Evolutionary conservation across 2,113 vertebrate genomes (phyloP).

Genomic region (Heterotis niloticus): DNA sequence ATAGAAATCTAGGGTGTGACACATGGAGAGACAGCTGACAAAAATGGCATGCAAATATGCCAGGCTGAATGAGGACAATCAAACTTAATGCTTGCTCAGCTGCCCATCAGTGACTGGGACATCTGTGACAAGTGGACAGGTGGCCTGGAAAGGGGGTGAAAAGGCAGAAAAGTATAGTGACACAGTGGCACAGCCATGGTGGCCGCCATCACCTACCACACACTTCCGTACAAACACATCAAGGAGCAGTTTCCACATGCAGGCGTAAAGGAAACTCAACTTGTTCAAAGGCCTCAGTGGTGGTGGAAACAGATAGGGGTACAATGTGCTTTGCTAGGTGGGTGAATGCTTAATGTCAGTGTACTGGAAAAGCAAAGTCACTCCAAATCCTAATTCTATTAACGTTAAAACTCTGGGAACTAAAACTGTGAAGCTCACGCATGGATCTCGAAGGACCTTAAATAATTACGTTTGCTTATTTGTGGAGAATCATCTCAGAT

Average conservation of each 20-base stretch:
- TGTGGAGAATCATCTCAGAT: not conserved
- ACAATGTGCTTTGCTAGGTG: not conserved
- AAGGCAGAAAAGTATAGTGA: no score
- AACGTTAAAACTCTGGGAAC: not conserved
- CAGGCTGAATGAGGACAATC: no score
- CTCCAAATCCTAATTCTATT: no score
- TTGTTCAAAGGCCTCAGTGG: not conserved
- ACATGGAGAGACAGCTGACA: not conserved
- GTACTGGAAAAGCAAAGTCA: no score
- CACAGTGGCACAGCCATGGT: no score
- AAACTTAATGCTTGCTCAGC: not conserved
- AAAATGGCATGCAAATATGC: slow-evolving; percentile 15
- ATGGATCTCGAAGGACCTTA: not conserved
- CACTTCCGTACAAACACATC: not conserved
- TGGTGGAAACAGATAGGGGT: not conserved
- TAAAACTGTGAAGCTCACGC: not conserved
- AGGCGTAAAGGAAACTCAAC: not conserved
- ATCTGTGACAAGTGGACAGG: not conserved
- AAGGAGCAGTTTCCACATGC: not conserved
- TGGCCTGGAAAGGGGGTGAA: no score
- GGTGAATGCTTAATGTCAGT: no score
- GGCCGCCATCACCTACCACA: no score
- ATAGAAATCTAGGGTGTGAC: not conserved
- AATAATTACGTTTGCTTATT: not conserved
- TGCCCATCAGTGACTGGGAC: no score